These are phyloP conservation scores for Chondrilla cf. caribensis DNA, from an alignment of 37 sponge, comb jelly and placozoan genomes.

Conservation along the genomic window DNA sequence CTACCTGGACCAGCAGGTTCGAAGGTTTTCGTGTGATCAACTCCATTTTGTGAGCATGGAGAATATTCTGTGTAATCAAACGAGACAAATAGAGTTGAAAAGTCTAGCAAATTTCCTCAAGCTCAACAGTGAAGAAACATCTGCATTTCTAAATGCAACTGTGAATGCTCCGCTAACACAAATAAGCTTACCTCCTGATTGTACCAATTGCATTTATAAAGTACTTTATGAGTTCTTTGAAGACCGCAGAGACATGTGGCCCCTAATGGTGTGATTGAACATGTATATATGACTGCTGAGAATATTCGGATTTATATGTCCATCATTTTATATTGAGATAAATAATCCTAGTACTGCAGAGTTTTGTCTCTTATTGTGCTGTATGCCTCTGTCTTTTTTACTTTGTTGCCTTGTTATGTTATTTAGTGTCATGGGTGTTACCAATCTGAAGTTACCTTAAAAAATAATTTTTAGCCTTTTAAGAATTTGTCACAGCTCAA, in stretches of 20 bases:
- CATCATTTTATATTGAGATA: no score
- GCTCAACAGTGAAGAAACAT: background rate
- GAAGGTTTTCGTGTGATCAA: constrained; percentile 1
- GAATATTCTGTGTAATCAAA: background rate
- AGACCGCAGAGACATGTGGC: constrained; percentile 18
- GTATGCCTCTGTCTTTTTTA: no score
- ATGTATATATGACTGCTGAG: background rate
- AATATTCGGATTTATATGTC: no score
- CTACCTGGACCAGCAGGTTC: constrained; percentile 11
- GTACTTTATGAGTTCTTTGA: constrained; percentile 23
- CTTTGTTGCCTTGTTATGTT: no score
- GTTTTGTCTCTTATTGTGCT: no score
- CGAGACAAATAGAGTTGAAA: background rate
- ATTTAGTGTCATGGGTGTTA: no score
- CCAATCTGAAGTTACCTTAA: no score
- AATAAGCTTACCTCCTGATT: background rate
- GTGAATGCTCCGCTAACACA: background rate
- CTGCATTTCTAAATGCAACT: background rate
- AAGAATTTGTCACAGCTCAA: no score
- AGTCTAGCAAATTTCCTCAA: background rate
- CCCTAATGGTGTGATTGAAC: background rate
- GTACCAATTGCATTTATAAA: background rate
- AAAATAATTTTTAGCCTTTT: no score
- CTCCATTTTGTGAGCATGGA: constrained; percentile 5
- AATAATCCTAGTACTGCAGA: no score